Evolutionary conservation across 2,888 invertebrate genomes (phyloP), one percentile per base, ranked within the genome.

Genomic region (Bugulina stolonifera): DNA sequence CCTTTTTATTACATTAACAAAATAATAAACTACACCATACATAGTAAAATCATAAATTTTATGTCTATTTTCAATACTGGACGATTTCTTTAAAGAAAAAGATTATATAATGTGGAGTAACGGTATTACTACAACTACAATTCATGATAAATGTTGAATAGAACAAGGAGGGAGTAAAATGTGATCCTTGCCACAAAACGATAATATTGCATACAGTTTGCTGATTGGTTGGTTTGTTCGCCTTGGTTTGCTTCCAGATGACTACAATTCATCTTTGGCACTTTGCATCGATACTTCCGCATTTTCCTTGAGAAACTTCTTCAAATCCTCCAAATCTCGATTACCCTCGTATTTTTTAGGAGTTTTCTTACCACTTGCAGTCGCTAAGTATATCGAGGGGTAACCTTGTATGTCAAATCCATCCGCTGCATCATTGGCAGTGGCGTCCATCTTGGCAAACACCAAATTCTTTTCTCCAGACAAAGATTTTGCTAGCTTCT

Each of bases 361-460:
- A 32, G 80, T 79, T 0, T 82, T 76, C 75, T 86, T 85, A 69
- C 80, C 78, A 69, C 78, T 78, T 1, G 81, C 79, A 10, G 84
- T 81, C 1, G 85, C 81, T 75, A 85, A 86, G 75, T 84, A 86
- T 43, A 87, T 81, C 0, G 88, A 87, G 14, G 88, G 88, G 77
- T 84, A 88, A 1, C 87, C 87, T 23, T 81, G 77, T 43, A 85
- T 80, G 73, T 73, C 74, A 73, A 75, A 83, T 25, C 75, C 79
- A 54, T 83, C 84, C 1, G 87, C 79, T 14, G 80, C 81, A 75
- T 87, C 87, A 76, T 88, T 87, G 32, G 83, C 82, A 0, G 87
- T 86, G 2, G 86, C 86, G 74, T 84, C 83, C 73, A 84, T 78
- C 74, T 84, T 83, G n/a, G 83, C 83, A 69, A 84, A 78, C 1